A percentile compares a stretch with the other conserved stretches of the same genome.
phyloP scores from a whole-genome alignment of 2,797 vertebrate species.

The Sorex maritimensis region DNA sequence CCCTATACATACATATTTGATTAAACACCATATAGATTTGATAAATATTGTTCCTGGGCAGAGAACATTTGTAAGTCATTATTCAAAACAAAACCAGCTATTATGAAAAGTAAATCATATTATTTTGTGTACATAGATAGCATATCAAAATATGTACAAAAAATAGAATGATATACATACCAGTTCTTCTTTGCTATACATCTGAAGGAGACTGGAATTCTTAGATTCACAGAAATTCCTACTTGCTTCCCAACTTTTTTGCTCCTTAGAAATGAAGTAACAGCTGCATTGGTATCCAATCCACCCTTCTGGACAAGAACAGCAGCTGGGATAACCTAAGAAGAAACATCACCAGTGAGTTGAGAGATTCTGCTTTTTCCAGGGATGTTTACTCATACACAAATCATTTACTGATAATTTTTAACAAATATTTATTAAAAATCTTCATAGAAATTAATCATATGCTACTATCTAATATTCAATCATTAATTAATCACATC shows the following conservation, averaged over 20 bases:
- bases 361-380: background rate
- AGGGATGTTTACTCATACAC: background rate
- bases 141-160: background rate
- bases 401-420: background rate
- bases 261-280: constrained; percentile 74
- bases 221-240: constrained; percentile 52
- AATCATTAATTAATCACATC: background rate
- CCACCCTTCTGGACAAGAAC: constrained; percentile 72
- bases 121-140: background rate
- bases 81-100: background rate
- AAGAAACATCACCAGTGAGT: background rate
- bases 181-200: constrained; percentile 38
- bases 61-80: background rate
- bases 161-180: constrained; percentile 60
- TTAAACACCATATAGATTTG: background rate
- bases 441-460: background rate
- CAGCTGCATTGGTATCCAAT: constrained; percentile 71
- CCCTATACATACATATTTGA: background rate
- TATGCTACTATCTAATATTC: background rate
- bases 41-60: background rate
- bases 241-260: constrained; percentile 64
- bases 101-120: background rate
- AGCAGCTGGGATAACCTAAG: constrained; percentile 54
- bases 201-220: constrained; percentile 77
- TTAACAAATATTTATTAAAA: background rate